A percentile compares a stretch with the other conserved stretches of the same genome.
Conservation (phyloP, 2,113 vertebrate genomes). For the Amblyornis subalaris region DNA sequence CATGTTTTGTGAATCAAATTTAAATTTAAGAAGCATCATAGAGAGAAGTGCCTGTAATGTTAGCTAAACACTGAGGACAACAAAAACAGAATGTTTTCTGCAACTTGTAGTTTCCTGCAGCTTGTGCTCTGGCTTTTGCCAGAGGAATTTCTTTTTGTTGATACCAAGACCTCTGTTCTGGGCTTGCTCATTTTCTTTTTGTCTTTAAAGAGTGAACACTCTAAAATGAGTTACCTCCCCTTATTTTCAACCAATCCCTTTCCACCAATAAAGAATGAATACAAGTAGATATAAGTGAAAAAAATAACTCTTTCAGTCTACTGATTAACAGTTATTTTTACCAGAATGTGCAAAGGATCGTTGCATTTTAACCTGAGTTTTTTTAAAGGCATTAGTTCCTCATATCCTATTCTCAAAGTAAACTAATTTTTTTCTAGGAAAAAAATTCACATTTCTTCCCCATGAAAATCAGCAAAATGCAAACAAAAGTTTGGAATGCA, state of each 20-base stretch:
- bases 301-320: neutral
- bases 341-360: neutral
- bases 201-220: neutral
- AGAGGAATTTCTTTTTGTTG: neutral
- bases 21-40: neutral
- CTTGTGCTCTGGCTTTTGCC: neutral
- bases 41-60: neutral
- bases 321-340: neutral
- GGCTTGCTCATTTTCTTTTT: neutral
- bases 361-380: neutral
- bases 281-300: neutral
- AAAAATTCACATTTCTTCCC: accelerated
- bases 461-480: neutral
- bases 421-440: neutral
- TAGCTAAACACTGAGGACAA: neutral
- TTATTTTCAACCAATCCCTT: neutral
- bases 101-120: neutral
- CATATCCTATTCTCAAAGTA: neutral
- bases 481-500: neutral
- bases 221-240: neutral
- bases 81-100: neutral
- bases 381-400: neutral
- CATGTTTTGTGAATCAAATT: neutral
- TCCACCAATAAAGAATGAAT: neutral
- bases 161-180: neutral